Base-by-base conservation (phyloP, 2,113 vertebrate species). In the Psittacus erithacus region DNA sequence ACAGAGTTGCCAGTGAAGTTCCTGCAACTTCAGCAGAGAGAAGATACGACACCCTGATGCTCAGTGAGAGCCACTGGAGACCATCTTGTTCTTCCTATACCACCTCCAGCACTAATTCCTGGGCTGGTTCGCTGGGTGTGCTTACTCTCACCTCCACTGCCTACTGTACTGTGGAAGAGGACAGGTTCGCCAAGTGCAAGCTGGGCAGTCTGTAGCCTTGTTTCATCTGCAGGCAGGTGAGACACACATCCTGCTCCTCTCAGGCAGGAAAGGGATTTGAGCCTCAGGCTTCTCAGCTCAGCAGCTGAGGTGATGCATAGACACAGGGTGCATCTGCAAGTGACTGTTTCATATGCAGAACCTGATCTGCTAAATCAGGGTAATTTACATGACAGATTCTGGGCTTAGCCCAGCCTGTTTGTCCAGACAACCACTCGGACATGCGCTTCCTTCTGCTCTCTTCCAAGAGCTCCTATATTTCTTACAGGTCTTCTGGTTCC, bases 221-320 rank as follows among this genome's bases (percentile, higher is more conserved):
- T 47, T 59, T 85, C 6, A 29, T 11, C 47, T 17, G 19, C 0
- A 2, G 33, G n/a, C 35, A 25, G 33, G n/a, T 0, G 47, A 55
- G 82, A 57, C 10, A 17, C 7, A 5, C 29, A 53, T 46, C 75
- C 52, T 46, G 10, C 28, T 88, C 38, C 31, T 10, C 29, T 60
- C 2, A 1, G 33, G 67, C 22, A 23, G 62, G 33, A 78, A 57
- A 46, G 28, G 50, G 44, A 17, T 69, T 29, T 43, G 63, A 76
- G 16, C 24, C 47, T 20, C 28, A 12, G 74, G 70, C 25, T 85
- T 13, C 33, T 9, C 17, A 8, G 1, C 2, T 41, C 39, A 60
- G 79, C 52, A 41, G 52, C 74, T 49, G 50, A 53, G 55, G 31
- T n/a, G 46, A 71, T 57, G 65, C 14, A 2, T 31, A 44, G 23